Base-by-base conservation (phyloP, 2,113 vertebrate genomes). In the Apaloderma vittatum region DNA sequence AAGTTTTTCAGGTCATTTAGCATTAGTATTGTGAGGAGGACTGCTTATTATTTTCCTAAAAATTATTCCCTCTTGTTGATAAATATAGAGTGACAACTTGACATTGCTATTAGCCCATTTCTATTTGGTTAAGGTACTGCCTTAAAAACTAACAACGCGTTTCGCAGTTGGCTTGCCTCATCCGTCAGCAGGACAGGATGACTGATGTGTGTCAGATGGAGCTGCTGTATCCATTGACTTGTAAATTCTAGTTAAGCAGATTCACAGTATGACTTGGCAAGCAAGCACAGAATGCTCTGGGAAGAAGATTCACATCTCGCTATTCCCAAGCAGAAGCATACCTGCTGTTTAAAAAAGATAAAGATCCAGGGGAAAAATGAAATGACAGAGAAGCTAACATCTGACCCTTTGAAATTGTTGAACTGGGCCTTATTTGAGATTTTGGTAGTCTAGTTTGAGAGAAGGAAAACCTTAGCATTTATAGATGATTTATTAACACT, bases 1-100 rank as follows among this genome's bases (percentile, higher is more conserved):
- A 93, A 91, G 61, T 74, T 93, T 96, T 84, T 89, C 86, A 89
- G 95, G 94, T 87, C 91, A 89, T 91, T 91, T 93, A 89, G 52
- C 10, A 9, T 92, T 67, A 78, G 34, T 63, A 48, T 73, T 77
- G 52, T 11, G 45, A 90, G 72, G 52, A 89, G 45, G 52, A 32
- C 18, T 96, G 84, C 88, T 88, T 82, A 86, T 78, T 88, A 92
- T 95, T 93, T 95, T 78, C 71, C 29, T 52, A 63, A 93, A 95
- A 96, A 94, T 77, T 51, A 90, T 90, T 92, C 34, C 37, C 9
- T 82, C 61, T 67, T 58, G 40, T 66, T 94, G 89, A 92, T 87
- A 92, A 94, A 96, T 59, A 27, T 2, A 13, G 92, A 92, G 86
- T 81, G 93, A 86, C 94, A 93, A 6, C 51, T 48, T 75, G 90